Base-by-base conservation (phyloP, 2,888 invertebrate species). In the Acanthosoma haemorrhoidale region DNA sequence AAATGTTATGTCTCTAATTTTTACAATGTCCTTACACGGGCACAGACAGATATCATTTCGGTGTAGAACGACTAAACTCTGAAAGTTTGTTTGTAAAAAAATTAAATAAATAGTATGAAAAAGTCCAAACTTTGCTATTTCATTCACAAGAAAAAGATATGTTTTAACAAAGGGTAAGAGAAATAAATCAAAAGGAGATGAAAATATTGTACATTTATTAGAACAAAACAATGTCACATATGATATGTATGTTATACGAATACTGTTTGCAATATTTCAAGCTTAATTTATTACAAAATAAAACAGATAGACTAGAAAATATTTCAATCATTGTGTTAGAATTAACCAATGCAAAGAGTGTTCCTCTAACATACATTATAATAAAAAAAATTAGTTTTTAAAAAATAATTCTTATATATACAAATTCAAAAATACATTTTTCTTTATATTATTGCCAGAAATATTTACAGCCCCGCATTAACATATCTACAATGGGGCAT, bases 231-330 rank as follows among this genome's bases (percentile, higher is more conserved):
- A 34, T 61, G 61, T 61, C 61, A 61, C 21, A 21, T 59, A 34
- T 59, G 31, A 34, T 34, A 34, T 32, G 36, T 61, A 61, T 61
- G 61, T 63, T 41, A 63, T 39, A 63, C 9, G 63, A 63, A 63
- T 63, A 63, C 63, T 63, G 63, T 29, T 63, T 51, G 25, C 34
- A 41, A 63, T 31, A 63, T 41, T 39, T 63, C 29, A 63, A 41
- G 41, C 39, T 63, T 39, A 39, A 63, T 29, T 39, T 63, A 38
- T 38, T 25, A 51, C 51, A 51, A 51, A 39, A 63, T 16, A 38
- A 63, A 29, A 63, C 25, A 63, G 39, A 63, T 21, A 41, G 63
- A 63, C 63, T 63, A 63, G 63, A 63, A 41, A 63, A 63, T 63
- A 63, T 18, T 32, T 36, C 32, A 61, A 34, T 36, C 32, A 61